Base-by-base conservation (phyloP, 2,113 vertebrate species). In the Garra rufa region DNA sequence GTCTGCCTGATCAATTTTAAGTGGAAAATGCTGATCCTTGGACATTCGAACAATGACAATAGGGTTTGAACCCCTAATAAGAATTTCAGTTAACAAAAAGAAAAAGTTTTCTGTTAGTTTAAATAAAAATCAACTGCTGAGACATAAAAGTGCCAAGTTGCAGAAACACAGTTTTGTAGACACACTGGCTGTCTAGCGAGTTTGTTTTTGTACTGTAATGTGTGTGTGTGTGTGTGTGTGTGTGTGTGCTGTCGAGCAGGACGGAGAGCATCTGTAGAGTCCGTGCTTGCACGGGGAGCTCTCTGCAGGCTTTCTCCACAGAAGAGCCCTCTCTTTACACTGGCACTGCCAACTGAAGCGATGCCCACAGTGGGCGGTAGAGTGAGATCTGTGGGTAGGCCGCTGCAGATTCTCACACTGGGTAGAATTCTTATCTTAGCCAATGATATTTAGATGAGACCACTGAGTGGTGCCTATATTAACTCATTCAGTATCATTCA, bases 341-440 rank as follows among this genome's bases (percentile, higher is more conserved):
- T 78, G 61, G 14, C 43, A 78, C 30, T 84, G 21, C 44, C 30
- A 70, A 10, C 46, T 55, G 28, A 84, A 84, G 14, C 17, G 21
- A 26, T 63, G 73, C 41, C 44, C 73, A 65, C 30, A 76, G 55
- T 73, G 71, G 48, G 63, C 7, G 43, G 82, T 48, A 65, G 41
- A 76, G 43, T 48, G 82, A 63, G 71, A 75, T 63, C 55, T 74
- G 52, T 74, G 9, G 17, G 59, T 59, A 75, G 38, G 10, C 24
- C 14, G 7, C 3, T 17, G 13, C 30, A 76, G 15, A 83, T 52
- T 21, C 28, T 43, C 24, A 57, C 70, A 71, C 76, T 77, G 52
- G 79, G 50, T 76, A 83, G 55, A 11, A 87, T 86, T 83, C 59
- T 89, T 87, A 81, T 90, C 85, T 76, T 38, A 24, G 17, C 17